A percentile compares a stretch with the other conserved stretches of the same genome.
phyloP scores from a whole-genome alignment of 1,140 invertebrate species.

The Pseudomyrmex dendroicus region DNA sequence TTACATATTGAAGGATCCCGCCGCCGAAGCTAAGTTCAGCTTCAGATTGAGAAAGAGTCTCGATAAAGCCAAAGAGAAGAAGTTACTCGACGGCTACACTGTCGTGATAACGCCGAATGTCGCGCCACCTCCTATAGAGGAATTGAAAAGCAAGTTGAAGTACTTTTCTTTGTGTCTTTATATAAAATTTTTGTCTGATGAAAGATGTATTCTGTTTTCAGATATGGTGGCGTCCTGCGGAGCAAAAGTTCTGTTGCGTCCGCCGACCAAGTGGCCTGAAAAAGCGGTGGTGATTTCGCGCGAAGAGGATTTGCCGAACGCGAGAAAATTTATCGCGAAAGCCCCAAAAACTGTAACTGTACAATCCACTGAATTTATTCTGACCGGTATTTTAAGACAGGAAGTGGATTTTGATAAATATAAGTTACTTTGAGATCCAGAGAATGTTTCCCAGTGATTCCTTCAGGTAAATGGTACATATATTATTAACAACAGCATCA shows the following conservation, averaged over 20 bases:
- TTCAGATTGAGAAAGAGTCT: conserved; percentile 82
- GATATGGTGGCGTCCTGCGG: conserved; percentile 82
- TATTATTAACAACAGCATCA: not conserved
- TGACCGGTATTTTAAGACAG: conserved; percentile 84
- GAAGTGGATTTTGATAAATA: conserved; percentile 77
- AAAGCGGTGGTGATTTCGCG: conserved; percentile 81
- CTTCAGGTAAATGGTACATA: not conserved
- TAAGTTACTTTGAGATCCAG: conserved; percentile 35
- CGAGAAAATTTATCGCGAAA: conserved; percentile 77
- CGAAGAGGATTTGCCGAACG: conserved; percentile 77
- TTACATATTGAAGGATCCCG: conserved; percentile 82
- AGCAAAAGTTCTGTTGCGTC: conserved; percentile 75
- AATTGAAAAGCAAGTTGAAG: conserved; percentile 82
- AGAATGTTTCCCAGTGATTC: not conserved
- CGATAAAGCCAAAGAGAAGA: conserved; percentile 74
- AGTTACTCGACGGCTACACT: conserved; percentile 79
- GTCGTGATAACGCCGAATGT: conserved; percentile 83
- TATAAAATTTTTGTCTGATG: not conserved
- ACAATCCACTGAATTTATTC: conserved; percentile 83
- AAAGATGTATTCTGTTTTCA: conserved; percentile 72
- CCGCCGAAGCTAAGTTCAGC: conserved; percentile 81
- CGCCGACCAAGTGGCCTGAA: conserved; percentile 78
- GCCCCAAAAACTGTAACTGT: conserved; percentile 78
- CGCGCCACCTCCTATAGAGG: conserved; percentile 78
- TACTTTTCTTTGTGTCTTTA: not conserved